Evolutionary conservation across 2,113 vertebrate species (phyloP).

Genomic region (Arizona elegans): DNA sequence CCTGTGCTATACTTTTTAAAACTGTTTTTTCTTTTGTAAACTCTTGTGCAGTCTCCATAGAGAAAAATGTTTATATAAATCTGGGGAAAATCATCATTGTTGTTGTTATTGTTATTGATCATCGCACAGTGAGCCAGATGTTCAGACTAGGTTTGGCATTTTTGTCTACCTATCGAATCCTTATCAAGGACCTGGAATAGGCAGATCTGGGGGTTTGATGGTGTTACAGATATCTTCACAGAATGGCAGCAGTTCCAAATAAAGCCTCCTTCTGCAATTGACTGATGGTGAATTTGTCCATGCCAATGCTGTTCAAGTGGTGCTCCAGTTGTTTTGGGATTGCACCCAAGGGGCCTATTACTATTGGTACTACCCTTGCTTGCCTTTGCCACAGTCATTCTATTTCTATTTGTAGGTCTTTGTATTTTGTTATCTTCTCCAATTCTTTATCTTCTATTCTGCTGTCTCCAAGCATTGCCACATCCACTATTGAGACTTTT

Average conservation of each 20-base stretch:
- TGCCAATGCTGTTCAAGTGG: too few relatives aligned
- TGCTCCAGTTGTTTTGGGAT: too few relatives aligned
- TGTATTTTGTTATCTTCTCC: not conserved
- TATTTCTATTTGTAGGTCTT: not conserved
- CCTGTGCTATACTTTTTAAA: not conserved
- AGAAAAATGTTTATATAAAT: not conserved
- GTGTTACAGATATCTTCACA: not conserved
- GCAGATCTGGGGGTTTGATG: not conserved
- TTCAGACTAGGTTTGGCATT: not conserved
- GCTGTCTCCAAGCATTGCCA: not conserved
- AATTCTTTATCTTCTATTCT: not conserved
- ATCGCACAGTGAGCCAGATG: not conserved
- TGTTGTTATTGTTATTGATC: not conserved
- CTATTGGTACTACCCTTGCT: not conserved
- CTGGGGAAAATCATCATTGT: not conserved
- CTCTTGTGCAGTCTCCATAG: not conserved
- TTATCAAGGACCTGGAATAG: not conserved
- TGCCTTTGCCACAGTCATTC: not conserved
- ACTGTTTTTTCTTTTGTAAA: not conserved
- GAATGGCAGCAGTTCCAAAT: not conserved
- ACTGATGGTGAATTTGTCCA: not conserved
- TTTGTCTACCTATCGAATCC: not conserved
- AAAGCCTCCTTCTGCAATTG: not conserved
- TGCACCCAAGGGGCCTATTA: not conserved
- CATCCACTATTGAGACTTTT: not conserved